These are phyloP conservation scores for Gasterosteus nipponicus DNA, from an alignment of 2,113 vertebrate genomes.

Conservation along the genomic window DNA sequence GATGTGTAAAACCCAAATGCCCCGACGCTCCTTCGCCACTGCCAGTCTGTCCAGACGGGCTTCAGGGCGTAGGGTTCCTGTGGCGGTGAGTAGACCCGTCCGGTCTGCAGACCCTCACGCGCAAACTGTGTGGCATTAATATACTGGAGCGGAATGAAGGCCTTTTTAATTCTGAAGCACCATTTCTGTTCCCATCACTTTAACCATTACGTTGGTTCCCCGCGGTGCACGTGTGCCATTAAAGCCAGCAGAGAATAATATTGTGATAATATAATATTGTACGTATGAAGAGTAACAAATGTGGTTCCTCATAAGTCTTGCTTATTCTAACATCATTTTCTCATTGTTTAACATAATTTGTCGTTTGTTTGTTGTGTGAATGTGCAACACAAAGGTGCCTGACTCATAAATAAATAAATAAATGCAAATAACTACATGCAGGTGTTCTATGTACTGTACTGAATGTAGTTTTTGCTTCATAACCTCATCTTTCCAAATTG, in stretches of 20 bases:
- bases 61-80: conserved; percentile 56
- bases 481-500: neutral
- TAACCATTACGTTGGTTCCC: neutral
- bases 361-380: too few relatives aligned
- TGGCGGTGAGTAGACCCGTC: conserved; percentile 37
- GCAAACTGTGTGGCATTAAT: too few relatives aligned
- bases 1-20: conserved; percentile 64
- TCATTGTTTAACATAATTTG: too few relatives aligned
- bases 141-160: too few relatives aligned
- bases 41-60: conserved; percentile 61
- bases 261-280: too few relatives aligned
- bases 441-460: too few relatives aligned
- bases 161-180: too few relatives aligned
- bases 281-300: too few relatives aligned
- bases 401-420: neutral
- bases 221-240: neutral
- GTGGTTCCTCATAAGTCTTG: too few relatives aligned
- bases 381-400: too few relatives aligned
- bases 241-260: neutral
- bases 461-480: neutral
- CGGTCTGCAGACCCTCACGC: conserved; percentile 3
- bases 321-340: too few relatives aligned
- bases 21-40: conserved; percentile 56
- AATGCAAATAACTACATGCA: neutral
- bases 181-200: neutral